Evolutionary conservation across 1,140 invertebrate species (phyloP), one percentile per base, ranked within the genome.

Genomic region (Bombus sylvicola): DNA sequence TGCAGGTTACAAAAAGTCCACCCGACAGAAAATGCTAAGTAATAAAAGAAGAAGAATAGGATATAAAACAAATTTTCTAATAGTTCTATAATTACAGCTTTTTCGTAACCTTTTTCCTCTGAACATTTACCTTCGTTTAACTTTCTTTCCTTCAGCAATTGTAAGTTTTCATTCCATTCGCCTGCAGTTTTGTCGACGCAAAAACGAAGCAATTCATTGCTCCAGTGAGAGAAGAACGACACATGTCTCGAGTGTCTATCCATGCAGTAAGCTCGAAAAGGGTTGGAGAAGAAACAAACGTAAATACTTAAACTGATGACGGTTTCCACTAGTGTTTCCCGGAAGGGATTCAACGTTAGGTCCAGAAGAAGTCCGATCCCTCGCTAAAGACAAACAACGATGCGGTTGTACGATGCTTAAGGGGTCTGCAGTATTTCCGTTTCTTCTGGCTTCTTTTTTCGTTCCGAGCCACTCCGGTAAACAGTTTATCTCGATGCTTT

Each of bases 351-450:
- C 76, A 72, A 86, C 59, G 43, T 77, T 37, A 18, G 81, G 64
- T 77, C 83, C 41, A 87, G 77, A 57, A 83, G 64, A 81, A 79
- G 69, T 64, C 76, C 64, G 64, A 75, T 87, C 79, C 78, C 47
- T 59, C 69, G 71, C 78, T 80, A 83, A 77, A 90, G 87, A 89
- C 81, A 92, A 92, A 92, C 90, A 92, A 89, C 37, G 89, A 64
- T 77, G 80, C 83, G 83, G 83, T 90, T 88, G 87, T 91, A 86
- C 82, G 53, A 64, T 28, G 78, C 53, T 87, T 81, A 89, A 87
- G 74, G 85, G 85, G 81, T 89, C 85, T 69, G 78, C 69, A 83
- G 74, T 87, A 85, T 72, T 89, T 87, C 88, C 72, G 47, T 83
- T 64, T 37, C 62, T 80, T 78, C 31, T 66, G 47, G 28, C 37